These are phyloP conservation scores for Drosophila nigritarsus DNA, from an alignment of 2,888 invertebrate species.

Conservation along the genomic window DNA sequence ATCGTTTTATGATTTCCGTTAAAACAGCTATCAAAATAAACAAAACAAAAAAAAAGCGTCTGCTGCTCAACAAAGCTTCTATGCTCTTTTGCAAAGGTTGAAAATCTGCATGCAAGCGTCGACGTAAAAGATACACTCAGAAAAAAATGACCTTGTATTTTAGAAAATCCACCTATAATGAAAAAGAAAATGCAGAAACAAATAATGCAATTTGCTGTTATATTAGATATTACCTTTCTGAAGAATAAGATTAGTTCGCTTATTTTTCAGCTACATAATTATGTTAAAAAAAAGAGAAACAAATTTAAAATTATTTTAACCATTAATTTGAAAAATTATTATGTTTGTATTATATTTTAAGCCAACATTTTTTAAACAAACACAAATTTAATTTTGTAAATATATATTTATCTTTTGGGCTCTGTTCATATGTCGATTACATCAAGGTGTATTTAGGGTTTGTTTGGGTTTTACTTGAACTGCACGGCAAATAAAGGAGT, in stretches of 20 bases:
- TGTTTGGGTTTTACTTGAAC: constrained; percentile 12
- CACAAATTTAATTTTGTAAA: background rate
- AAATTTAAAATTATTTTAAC: background rate
- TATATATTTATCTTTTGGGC: background rate
- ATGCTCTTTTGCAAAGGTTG: constrained; percentile 9
- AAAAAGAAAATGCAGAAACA: background rate
- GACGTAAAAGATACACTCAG: background rate
- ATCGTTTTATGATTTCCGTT: constrained; percentile 40
- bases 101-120: too few species aligned
- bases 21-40: constrained; percentile 9
- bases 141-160: background rate
- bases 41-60: background rate
- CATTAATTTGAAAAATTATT: background rate
- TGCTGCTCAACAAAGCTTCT: background rate
- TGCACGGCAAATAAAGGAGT: background rate
- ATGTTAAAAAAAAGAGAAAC: background rate
- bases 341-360: background rate
- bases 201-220: too few species aligned
- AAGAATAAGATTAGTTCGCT: background rate
- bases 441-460: constrained; percentile 20
- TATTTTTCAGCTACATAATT: background rate
- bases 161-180: background rate
- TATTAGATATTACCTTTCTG: too few species aligned
- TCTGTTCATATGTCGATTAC: background rate
- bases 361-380: background rate